A percentile compares a stretch with the other conserved stretches of the same genome.
Evolutionary conservation across 2,797 vertebrate species (phyloP).

Genomic region (Sebastes hubbsi): DNA sequence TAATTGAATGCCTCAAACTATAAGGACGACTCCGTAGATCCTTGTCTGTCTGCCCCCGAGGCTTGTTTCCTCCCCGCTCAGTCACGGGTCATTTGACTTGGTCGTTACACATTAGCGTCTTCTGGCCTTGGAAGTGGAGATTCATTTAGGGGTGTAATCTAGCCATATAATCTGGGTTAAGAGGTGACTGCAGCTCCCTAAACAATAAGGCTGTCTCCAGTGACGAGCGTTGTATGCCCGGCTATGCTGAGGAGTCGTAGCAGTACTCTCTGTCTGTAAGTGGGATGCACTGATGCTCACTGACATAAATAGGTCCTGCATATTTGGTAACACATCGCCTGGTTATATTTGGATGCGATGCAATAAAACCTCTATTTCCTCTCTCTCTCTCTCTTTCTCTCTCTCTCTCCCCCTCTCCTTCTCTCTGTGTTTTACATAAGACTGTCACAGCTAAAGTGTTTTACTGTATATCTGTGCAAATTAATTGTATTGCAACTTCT

Average conservation of each 20-base stretch:
- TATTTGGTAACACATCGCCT: constrained; percentile 79
- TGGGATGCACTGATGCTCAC: constrained; percentile 79
- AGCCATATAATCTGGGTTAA: constrained; percentile 54
- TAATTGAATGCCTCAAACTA: constrained; percentile 49
- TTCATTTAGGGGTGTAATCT: constrained; percentile 46
- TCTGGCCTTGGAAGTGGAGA: constrained; percentile 32
- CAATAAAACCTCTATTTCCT: constrained; percentile 65
- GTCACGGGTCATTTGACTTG: constrained; percentile 51
- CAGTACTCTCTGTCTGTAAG: constrained; percentile 71
- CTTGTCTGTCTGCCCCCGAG: constrained; percentile 16
- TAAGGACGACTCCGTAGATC: constrained; percentile 10
- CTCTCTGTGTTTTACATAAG: constrained; percentile 34
- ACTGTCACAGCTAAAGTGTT: constrained; percentile 25
- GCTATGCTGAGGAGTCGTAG: constrained; percentile 54
- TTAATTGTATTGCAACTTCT: constrained; percentile 22
- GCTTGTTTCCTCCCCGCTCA: constrained; percentile 21
- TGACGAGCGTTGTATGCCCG: constrained; percentile 25
- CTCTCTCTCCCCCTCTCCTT: neutral
- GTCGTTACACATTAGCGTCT: constrained; percentile 40
- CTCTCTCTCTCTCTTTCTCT: constrained; percentile 27
- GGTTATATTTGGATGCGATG: constrained; percentile 80
- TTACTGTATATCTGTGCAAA: constrained; percentile 28
- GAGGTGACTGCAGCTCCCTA: constrained; percentile 28
- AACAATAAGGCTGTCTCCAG: constrained; percentile 39
- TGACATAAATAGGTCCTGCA: constrained; percentile 85